A percentile compares a stretch with the other conserved stretches of the same genome.
These are phyloP conservation scores for Harpagus bidentatus DNA, from an alignment of 2,113 vertebrate genomes.

Conservation along the genomic window DNA sequence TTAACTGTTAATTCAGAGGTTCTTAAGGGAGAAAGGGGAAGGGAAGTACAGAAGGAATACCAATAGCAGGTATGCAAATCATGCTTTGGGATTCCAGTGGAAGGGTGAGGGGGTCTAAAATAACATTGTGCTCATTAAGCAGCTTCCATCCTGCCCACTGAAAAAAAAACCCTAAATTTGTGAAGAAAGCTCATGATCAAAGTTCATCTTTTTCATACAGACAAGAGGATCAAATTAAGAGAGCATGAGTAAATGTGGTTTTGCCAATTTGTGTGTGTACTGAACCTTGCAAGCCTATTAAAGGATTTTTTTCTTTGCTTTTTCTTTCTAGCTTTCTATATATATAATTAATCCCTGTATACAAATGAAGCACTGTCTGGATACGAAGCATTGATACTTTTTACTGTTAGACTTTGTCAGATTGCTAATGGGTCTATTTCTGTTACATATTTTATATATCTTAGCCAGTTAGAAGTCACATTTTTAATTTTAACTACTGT, in stretches of 20 bases:
- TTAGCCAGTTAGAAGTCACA: neutral
- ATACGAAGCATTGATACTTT: neutral
- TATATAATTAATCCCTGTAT: neutral
- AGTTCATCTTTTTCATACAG: neutral
- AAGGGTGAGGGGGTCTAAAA: neutral
- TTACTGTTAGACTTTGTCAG: neutral
- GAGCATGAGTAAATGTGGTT: neutral
- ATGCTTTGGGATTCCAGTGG: neutral
- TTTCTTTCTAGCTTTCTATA: neutral
- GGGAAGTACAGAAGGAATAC: neutral
- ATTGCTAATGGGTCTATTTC: neutral
- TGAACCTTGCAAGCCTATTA: neutral
- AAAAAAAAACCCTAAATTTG: neutral
- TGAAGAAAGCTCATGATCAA: neutral
- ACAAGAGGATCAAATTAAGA: neutral
- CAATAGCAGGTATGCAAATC: neutral
- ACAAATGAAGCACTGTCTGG: neutral
- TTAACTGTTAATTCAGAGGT: neutral
- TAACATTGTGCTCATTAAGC: neutral
- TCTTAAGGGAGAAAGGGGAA: neutral
- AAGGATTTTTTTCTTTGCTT: neutral
- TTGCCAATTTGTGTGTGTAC: neutral
- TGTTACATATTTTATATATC: neutral
- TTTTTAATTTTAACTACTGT: neutral
- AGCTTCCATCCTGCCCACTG: neutral